These are phyloP conservation scores for Acromyrmex charruanus DNA, from an alignment of 1,140 invertebrate species.

Conservation along the genomic window DNA sequence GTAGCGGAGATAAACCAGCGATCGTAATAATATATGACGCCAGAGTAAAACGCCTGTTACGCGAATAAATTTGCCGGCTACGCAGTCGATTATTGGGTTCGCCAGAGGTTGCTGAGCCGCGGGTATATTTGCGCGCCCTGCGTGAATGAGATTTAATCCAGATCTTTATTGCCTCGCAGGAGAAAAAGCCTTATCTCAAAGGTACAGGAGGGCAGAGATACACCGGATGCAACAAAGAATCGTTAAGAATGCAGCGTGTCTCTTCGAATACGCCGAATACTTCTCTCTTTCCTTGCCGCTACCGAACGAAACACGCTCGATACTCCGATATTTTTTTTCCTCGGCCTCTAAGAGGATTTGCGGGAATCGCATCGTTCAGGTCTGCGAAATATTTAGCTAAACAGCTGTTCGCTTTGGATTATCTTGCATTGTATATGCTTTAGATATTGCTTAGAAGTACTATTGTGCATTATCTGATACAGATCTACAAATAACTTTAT, in stretches of 20 bases:
- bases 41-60: constrained; percentile 72
- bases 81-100: constrained; percentile 66
- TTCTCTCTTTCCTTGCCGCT: not conserved
- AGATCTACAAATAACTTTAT: not conserved
- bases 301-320: not conserved
- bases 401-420: constrained; percentile 4
- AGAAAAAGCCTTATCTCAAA: constrained; percentile 12
- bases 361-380: not conserved
- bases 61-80: constrained; percentile 71
- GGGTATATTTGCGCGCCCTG: constrained; percentile 60
- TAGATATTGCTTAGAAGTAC: not conserved
- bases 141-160: constrained; percentile 70
- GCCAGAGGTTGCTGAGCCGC: constrained; percentile 42
- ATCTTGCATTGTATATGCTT: not conserved
- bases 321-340: not conserved
- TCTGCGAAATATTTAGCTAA: constrained; percentile 23
- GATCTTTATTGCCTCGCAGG: constrained; percentile 75
- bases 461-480: not conserved
- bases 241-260: constrained; percentile 30
- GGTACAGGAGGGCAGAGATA: not conserved
- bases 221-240: not conserved
- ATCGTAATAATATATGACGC: constrained; percentile 68
- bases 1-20: constrained; percentile 59
- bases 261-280: not conserved
- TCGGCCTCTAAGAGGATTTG: constrained; percentile 18